These are phyloP conservation scores for Cylloceria caligata DNA, from an alignment of 2,888 invertebrate species.

Conservation along the genomic window DNA sequence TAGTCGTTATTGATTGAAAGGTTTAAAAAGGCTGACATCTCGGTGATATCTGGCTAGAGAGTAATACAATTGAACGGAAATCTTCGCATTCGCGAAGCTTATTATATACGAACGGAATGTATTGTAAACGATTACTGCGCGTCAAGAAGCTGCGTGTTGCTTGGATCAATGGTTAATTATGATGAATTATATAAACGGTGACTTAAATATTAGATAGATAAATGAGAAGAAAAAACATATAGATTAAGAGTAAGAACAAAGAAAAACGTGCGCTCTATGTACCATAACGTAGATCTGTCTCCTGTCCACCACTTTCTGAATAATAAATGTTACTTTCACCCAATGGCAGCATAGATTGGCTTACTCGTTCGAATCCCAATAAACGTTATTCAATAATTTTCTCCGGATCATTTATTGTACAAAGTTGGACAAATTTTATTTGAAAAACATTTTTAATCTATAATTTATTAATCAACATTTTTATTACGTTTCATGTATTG, in stretches of 20 bases:
- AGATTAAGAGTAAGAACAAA: conserved; percentile 19
- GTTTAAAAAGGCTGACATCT: neutral
- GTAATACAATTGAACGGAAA: conserved; percentile 5
- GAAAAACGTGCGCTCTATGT: conserved; percentile 69
- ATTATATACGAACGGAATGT: conserved; percentile 18
- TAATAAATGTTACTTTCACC: conserved; percentile 78
- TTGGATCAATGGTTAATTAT: conserved; percentile 21
- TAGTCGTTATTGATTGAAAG: conserved; percentile 22
- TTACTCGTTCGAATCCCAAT: conserved; percentile 18
- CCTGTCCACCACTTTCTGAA: conserved; percentile 69
- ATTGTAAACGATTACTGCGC: conserved; percentile 17
- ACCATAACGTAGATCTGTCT: conserved; percentile 69
- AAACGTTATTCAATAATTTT: neutral
- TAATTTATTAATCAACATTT: too few species aligned
- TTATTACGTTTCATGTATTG: too few species aligned
- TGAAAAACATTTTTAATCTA: neutral
- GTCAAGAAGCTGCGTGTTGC: conserved; percentile 34
- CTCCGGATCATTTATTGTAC: neutral
- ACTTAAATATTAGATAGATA: conserved; percentile 56
- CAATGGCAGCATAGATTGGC: conserved; percentile 61
- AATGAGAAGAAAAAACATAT: conserved; percentile 17
- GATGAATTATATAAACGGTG: conserved; percentile 33
- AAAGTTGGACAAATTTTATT: neutral
- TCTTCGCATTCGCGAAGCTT: neutral
- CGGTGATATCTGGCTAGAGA: neutral